Base-by-base conservation (phyloP, 1,140 invertebrate genomes). In the Bombus difficillimus region DNA sequence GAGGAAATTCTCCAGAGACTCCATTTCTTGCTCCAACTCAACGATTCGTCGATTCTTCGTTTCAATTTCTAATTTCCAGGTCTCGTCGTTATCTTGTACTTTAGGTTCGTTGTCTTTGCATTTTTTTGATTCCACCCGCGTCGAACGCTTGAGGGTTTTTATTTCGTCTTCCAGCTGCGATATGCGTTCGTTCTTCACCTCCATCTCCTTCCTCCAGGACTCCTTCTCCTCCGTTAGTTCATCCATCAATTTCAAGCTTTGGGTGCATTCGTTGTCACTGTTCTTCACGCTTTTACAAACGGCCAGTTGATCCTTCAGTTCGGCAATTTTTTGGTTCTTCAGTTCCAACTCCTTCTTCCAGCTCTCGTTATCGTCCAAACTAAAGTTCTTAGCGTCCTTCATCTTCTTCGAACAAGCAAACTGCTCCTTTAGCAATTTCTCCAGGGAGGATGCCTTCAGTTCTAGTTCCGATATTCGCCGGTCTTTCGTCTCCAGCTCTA, bases 91-190 rank as follows among this genome's bases (percentile, higher is more conserved):
- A 0, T 82, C 77, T 4, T 81, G 80, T 15, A 28, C 25, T 32
- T 22, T 32, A 4, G 13, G 4, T 18, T 69, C 66, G 32, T 75
- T 72, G 15, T 66, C 66, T 3, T 73, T 64, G 47, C 15, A 41
- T 15, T 41, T 73, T 9, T 69, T 87, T 1, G 59, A 39, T 22
- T 41, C 47, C 47, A 53, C 18, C 4, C 71, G 95, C 94, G 81
- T 94, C 93, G n/a, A 96, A 89, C 34, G 94, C 93, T 96, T 96
- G 78, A 96, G 86, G n/a, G 95, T 95, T 1, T 93, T 93, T 86
- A 96, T 94, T 89, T 96, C 96, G 89, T 94, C 93, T 75, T 96
- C 96, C 74, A 96, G 94, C 89, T 96, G 95, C 28, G 95, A 94
- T 77, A 96, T 96, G 85, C 96, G 96, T 0, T 93, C 94, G 85